Percentiles rank a stretch among this genome's conserved stretches.
Evolutionary conservation across 2,113 vertebrate genomes (phyloP).

Genomic region (Sardina pilchardus): DNA sequence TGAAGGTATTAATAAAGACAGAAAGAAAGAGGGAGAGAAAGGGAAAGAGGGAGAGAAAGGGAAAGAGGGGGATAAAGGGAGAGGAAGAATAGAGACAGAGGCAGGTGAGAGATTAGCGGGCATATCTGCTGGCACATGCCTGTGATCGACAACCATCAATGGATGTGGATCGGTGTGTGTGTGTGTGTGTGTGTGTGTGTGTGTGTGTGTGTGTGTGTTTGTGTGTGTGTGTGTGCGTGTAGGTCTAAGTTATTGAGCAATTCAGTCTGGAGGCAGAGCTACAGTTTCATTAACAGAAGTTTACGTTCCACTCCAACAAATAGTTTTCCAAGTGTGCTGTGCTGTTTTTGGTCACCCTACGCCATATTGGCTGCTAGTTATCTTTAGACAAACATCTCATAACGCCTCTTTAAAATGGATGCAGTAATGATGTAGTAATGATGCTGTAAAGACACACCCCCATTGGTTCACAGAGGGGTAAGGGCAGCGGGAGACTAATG

Average conservation of each 20-base stretch:
- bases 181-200: not conserved
- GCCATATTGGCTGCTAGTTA: not conserved
- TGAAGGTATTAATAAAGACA: slow-evolving; percentile 78
- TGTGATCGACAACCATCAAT: slow-evolving; percentile 59
- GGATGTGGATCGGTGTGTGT: slow-evolving; percentile 27
- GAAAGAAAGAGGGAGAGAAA: slow-evolving; percentile 30
- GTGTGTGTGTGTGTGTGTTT: not conserved
- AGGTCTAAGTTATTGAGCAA: not conserved
- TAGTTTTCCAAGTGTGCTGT: not conserved
- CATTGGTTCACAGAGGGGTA: not conserved
- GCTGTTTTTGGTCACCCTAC: not conserved
- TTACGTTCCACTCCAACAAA: not conserved
- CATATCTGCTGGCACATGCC: slow-evolving; percentile 71
- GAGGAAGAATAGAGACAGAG: slow-evolving; percentile 69
- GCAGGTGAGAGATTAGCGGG: slow-evolving; percentile 93
- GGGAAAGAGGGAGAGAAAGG: slow-evolving; percentile 43
- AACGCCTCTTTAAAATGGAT: not conserved
- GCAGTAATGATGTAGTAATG: too few species aligned
- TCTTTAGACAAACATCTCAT: not conserved
- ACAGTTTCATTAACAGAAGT: not conserved
- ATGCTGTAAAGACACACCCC: not conserved
- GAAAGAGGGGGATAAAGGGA: slow-evolving; percentile 44
- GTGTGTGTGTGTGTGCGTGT: not conserved
- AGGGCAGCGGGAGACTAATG: not conserved
- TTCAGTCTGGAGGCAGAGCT: not conserved